Percentiles rank a stretch among this genome's conserved stretches.
Conservation (phyloP, 2,113 vertebrate genomes). For the Pristiophorus japonicus region DNA sequence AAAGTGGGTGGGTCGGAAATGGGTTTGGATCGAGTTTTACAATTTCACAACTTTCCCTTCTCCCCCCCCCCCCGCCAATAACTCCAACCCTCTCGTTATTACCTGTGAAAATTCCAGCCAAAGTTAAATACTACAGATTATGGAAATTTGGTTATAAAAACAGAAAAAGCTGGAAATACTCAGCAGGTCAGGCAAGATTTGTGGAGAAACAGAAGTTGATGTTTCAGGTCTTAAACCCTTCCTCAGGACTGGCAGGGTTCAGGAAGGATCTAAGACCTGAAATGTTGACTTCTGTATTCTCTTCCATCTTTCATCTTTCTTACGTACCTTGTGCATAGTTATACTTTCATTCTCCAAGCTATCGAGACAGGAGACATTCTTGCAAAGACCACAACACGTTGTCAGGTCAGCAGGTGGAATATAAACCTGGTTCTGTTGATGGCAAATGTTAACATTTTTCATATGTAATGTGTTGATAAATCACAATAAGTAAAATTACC, state of each 20-base stretch:
- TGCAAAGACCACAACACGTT: constrained; percentile 82
- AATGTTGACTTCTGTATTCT: background rate
- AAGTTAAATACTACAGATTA: background rate
- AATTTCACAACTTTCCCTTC: too few species aligned
- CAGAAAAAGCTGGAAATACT: background rate
- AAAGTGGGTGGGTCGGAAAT: too few species aligned
- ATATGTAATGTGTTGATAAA: background rate
- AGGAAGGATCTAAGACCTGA: background rate
- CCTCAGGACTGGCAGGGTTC: background rate
- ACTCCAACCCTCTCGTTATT: too few species aligned
- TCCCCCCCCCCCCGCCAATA: too few species aligned
- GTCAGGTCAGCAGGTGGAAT: constrained; percentile 75
- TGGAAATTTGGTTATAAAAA: background rate
- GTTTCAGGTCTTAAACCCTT: background rate
- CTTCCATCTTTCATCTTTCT: background rate
- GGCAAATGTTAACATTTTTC: background rate
- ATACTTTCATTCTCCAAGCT: constrained; percentile 75
- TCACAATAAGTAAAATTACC: background rate
- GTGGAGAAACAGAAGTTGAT: background rate
- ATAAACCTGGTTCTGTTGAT: constrained; percentile 82
- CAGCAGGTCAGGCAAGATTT: background rate
- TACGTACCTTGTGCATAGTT: constrained; percentile 67
- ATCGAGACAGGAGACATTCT: constrained; percentile 80
- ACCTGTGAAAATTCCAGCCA: too few species aligned
- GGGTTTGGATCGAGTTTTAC: too few species aligned